Evolutionary conservation across 2,888 invertebrate genomes (phyloP).

Genomic region (Macaria liturata): DNA sequence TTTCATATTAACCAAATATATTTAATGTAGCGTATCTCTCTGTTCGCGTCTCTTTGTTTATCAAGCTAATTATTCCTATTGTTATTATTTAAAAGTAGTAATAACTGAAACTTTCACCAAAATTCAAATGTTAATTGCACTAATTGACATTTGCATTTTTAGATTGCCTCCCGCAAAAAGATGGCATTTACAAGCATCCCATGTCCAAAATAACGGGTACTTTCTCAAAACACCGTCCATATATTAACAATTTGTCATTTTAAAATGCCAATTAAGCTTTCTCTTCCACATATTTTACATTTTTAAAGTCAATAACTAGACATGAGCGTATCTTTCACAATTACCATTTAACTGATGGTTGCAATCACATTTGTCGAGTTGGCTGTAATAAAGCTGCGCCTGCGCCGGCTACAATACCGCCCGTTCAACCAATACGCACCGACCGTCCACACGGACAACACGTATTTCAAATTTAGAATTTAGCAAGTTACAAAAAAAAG

Average conservation of each 20-base stretch:
- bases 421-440: conserved; percentile 64
- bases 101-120: background rate
- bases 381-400: conserved; percentile 47
- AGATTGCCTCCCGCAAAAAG: conserved; percentile 3
- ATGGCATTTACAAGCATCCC: conserved; percentile 2
- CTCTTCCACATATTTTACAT: conserved; percentile 24
- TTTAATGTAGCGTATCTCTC: too few relatives aligned
- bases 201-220: conserved; percentile 8
- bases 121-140: conserved; percentile 5
- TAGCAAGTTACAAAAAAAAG: conserved; percentile 38
- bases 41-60: too few relatives aligned
- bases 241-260: conserved; percentile 21
- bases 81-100: too few relatives aligned
- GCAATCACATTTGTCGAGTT: conserved; percentile 42
- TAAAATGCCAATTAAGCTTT: conserved; percentile 22
- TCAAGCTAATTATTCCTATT: too few relatives aligned
- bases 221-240: conserved; percentile 23
- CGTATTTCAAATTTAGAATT: conserved; percentile 52
- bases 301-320: conserved; percentile 30
- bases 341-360: conserved; percentile 30
- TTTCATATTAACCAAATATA: too few relatives aligned
- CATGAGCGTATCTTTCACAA: conserved; percentile 30
- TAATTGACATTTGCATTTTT: conserved; percentile 1
- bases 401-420: conserved; percentile 53
- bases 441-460: conserved; percentile 70